phyloP scores from a whole-genome alignment of 2,797 vertebrate genomes.

The Poecile montanus region DNA sequence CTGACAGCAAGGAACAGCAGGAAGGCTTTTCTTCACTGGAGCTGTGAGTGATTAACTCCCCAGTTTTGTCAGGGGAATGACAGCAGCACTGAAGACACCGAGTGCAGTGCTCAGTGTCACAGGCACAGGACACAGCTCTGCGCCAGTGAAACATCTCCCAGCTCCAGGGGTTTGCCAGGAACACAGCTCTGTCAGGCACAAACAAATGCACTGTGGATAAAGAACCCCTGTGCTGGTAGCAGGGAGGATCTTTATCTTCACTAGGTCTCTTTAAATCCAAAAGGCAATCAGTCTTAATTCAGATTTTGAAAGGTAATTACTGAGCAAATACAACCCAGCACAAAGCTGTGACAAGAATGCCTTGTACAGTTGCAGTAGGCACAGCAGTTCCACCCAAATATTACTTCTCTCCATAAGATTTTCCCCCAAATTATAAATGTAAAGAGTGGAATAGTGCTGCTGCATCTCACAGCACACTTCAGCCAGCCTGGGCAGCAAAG shows the following conservation, averaged over 20 bases:
- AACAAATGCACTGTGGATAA: background rate
- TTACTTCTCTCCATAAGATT: background rate
- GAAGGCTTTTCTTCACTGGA: background rate
- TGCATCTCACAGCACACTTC: background rate
- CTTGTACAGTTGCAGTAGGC: background rate
- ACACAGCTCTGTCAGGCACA: background rate
- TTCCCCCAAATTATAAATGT: fast-evolving
- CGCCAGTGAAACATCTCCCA: background rate
- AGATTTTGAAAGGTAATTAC: background rate
- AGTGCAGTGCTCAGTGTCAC: background rate
- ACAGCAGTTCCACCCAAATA: background rate
- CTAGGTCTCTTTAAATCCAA: background rate
- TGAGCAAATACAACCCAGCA: background rate
- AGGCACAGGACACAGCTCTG: background rate
- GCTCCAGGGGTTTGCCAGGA: background rate
- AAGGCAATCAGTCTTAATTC: background rate
- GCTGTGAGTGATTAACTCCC: background rate
- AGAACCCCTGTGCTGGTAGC: background rate
- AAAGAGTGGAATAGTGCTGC: background rate
- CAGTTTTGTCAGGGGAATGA: background rate
- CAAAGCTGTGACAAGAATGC: background rate
- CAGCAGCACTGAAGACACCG: background rate
- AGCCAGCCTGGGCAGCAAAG: background rate
- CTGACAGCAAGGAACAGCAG: background rate
- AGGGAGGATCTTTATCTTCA: background rate